Evolutionary conservation across 2,888 invertebrate species (phyloP), one percentile per base, ranked within the genome.

Genomic region (Trachelus troglodyta): DNA sequence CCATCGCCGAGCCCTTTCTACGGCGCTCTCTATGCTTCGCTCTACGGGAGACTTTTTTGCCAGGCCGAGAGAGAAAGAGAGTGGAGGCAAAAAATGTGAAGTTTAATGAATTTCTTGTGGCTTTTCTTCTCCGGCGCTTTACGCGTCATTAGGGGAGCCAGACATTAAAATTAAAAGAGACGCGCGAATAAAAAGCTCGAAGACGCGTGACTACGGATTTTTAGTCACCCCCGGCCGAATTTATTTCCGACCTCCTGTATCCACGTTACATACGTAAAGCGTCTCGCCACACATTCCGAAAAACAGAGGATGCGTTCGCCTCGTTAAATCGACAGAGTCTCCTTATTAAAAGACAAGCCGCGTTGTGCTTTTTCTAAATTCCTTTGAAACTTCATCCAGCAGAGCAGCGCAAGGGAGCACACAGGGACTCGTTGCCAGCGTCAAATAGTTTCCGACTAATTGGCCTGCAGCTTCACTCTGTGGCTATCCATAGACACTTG

Each of bases 71-170:
- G 15, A 40, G 15, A 56, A 12, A 35, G 3, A 56, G 40, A 40
- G 6, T 40, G 15, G 15, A 40, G 2, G 12, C 40, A 23, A 71
- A 33, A 33, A 71, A 71, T 33, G 4, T 33, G 71, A 30, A 75
- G 33, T 80, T 82, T 82, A 82, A 86, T 85, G 84, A 85, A 85
- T 85, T 83, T 86, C 80, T 81, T 75, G 76, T 81, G 80, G 76
- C 76, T 9, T 23, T 56, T 56, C 56, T 23, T 56, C 56, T 23
- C 56, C 23, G 56, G 56, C 56, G 56, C 56, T 56, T 33, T 74
- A 23, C 56, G 34, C 82, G 82, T 83, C 83, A 83, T 86, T 86
- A 86, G 85, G 82, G 80, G 80, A 81, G 79, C 80, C 74, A 81
- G 79, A 80, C 82, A 81, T 84, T 84, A 83, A 83, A 83, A 83